Conservation (phyloP, 2,113 vertebrate genomes). For the Dunckerocampus dactyliophorus region DNA sequence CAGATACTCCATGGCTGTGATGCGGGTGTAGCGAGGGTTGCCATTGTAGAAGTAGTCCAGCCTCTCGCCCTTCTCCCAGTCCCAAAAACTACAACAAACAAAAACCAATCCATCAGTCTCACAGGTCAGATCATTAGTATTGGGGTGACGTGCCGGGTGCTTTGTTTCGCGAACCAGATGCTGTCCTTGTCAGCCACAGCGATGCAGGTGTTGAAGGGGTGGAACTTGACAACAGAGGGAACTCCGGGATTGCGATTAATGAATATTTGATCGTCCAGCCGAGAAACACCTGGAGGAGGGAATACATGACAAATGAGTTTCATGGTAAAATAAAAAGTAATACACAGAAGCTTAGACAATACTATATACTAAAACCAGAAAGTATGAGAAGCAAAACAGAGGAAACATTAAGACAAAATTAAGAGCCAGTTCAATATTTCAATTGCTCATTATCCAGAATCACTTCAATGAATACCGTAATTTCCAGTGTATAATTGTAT, state of each 20-base stretch:
- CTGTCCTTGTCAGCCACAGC: slow-evolving; percentile 97
- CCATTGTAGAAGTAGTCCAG: slow-evolving; percentile 98
- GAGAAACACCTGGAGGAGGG: slow-evolving; percentile 78
- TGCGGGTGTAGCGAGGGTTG: slow-evolving; percentile 92
- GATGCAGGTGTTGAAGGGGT: slow-evolving; percentile 93
- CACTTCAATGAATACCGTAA: no score
- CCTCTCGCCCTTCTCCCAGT: slow-evolving; percentile 97
- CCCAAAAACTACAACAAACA: slow-evolving; percentile 82
- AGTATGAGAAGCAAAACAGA: background rate
- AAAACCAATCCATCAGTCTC: slow-evolving; percentile 1
- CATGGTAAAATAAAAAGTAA: no score
- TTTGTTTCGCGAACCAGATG: slow-evolving; percentile 81
- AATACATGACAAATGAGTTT: background rate
- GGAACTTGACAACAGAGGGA: slow-evolving; percentile 95
- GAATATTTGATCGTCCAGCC: slow-evolving; percentile 97
- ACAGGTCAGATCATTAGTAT: background rate
- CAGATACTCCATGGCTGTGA: slow-evolving; percentile 97
- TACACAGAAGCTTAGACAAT: no score
- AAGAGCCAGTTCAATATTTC: background rate
- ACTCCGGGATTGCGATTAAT: slow-evolving; percentile 96
- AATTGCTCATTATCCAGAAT: background rate
- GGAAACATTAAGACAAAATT: no score
- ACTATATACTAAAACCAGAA: background rate
- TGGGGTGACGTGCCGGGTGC: background rate
- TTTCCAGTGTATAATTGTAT: no score